phyloP scores from a whole-genome alignment of 2,888 invertebrate genomes.

The Ophonus ardosiacus region DNA sequence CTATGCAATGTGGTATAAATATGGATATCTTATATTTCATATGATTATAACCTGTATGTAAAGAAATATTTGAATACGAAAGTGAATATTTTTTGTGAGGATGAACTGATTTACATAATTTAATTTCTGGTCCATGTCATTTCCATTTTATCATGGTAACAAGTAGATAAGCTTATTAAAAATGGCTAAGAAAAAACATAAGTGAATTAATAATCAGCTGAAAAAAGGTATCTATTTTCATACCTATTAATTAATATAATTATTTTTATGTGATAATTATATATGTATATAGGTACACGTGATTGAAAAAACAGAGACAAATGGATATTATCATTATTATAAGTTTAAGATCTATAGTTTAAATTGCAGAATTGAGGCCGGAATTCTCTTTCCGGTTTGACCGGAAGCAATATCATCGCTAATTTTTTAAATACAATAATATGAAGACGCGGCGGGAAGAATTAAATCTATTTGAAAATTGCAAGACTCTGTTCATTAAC shows the following conservation, averaged over 20 bases:
- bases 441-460: no score
- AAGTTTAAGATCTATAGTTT: no score
- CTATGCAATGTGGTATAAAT: conserved; percentile 6
- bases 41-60: background rate
- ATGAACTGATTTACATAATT: background rate
- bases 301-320: no score
- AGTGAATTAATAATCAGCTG: background rate
- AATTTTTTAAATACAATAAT: no score
- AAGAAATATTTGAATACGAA: background rate
- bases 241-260: background rate
- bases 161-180: background rate
- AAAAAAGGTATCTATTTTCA: background rate
- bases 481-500: no score
- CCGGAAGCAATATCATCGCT: no score
- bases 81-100: background rate
- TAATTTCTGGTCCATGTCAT: background rate
- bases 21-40: conserved; percentile 5
- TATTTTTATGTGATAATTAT: no score
- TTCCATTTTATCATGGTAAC: background rate
- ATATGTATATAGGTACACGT: no score
- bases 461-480: no score
- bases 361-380: no score
- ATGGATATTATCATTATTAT: no score
- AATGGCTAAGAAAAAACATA: background rate
- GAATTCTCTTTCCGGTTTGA: no score